Evolutionary conservation across 2,113 vertebrate species (phyloP), one percentile per base, ranked within the genome.

Genomic region (Theristicus caerulescens): DNA sequence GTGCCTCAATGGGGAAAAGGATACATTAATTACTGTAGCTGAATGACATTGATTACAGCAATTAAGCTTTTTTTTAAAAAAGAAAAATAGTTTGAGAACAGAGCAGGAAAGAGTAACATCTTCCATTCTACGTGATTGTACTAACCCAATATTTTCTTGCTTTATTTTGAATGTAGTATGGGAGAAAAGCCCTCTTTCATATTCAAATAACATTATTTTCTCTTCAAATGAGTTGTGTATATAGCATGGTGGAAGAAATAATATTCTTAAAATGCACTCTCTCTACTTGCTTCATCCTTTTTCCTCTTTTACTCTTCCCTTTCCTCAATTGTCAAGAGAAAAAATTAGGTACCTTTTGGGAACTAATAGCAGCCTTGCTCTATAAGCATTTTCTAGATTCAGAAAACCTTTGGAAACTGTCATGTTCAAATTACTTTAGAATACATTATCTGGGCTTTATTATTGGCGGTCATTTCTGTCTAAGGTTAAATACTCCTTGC

Each of bases 11-110:
- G 83, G 76, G 92, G 85, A 66, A 90, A 93, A 95, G 92, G 93
- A 93, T 82, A 47, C 58, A 32, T 49, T 93, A 79, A 79, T 96
- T 96, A 69, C 24, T 70, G 32, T 55, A 88, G 66, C 71, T 88
- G 74, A 94, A 65, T 88, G 82, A 82, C 94, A 94, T 46, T 93
- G 90, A 95, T 94, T 94, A 62, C 65, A 46, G 87, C 58, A 93
- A 93, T 96, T 94, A 96, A 90, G 66, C 10, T 49, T 57, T 27
- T 42, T 67, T 77, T 29, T 25, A 16, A 21, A 11, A 57, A 57
- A n/a, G 21, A 69, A 25, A 76, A 74, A 42, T 5, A 18, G 15
- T 73, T 61, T 5, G 86, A 89, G 61, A 57, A 22, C 25, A 24
- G 31, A 51, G 26, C 31, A 55, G 46, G 58, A 49, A 62, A 51